Conservation (phyloP, 1,140 invertebrate genomes). For the Anoplolepis gracilipes region DNA sequence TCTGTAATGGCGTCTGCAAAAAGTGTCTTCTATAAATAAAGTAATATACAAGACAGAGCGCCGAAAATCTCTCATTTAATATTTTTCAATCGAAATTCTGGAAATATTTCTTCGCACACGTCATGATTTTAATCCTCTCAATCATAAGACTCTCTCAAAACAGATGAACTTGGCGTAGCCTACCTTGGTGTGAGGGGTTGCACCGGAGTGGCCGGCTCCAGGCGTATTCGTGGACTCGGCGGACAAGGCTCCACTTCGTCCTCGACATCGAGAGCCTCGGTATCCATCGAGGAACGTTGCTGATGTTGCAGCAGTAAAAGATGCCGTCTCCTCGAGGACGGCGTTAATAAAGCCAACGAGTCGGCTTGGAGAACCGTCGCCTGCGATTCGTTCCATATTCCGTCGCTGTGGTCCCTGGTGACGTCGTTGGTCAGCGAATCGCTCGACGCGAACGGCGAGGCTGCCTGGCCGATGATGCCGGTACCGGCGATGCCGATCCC, state of each 20-base stretch:
- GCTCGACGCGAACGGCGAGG: constrained; percentile 92
- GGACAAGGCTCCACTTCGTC: constrained; percentile 87
- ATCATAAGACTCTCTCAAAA: neutral
- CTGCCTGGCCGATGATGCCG: constrained; percentile 48
- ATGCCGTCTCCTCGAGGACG: constrained; percentile 91
- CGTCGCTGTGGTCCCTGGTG: constrained; percentile 93
- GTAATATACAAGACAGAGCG: neutral
- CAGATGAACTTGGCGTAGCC: neutral
- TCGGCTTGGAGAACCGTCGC: constrained; percentile 92
- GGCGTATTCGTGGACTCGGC: constrained; percentile 80
- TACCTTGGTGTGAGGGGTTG: constrained; percentile 78
- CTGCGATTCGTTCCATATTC: constrained; percentile 95
- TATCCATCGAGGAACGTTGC: constrained; percentile 93
- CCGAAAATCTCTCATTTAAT: neutral
- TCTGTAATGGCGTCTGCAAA: constrained; percentile 56
- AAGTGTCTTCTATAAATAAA: constrained; percentile 42
- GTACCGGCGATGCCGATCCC: constrained; percentile 5
- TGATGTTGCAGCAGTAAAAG: constrained; percentile 92
- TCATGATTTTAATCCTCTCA: neutral
- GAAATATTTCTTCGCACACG: neutral
- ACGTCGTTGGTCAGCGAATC: constrained; percentile 92
- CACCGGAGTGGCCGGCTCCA: constrained; percentile 80
- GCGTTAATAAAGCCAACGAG: constrained; percentile 89
- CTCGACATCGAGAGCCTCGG: constrained; percentile 91
- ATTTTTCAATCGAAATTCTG: neutral